Conservation (phyloP, 2,113 vertebrate genomes). For the Corydoras sp. region DNA sequence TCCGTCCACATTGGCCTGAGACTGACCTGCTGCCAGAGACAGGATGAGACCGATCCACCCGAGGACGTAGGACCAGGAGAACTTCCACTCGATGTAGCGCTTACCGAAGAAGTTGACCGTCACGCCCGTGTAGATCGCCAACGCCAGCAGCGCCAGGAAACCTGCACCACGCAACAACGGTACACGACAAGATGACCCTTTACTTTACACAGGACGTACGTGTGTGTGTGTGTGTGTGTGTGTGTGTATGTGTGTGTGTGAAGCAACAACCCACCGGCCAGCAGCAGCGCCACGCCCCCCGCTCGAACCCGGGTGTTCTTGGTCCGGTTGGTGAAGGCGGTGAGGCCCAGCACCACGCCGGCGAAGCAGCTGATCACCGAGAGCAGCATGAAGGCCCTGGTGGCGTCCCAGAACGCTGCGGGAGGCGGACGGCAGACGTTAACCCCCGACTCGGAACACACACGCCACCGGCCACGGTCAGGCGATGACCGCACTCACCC, state of each 20-base stretch:
- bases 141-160: conserved; percentile 69
- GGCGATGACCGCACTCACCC: conserved; percentile 58
- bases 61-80: conserved; percentile 71
- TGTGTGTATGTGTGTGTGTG: background rate
- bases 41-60: conserved; percentile 64
- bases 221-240: background rate
- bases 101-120: conserved; percentile 72
- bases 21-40: conserved; percentile 54
- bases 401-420: conserved; percentile 77
- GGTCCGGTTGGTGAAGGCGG: conserved; percentile 58
- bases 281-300: conserved; percentile 66
- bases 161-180: conserved; percentile 51
- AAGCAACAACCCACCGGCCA: conserved; percentile 63
- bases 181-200: background rate
- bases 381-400: conserved; percentile 75
- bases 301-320: conserved; percentile 59
- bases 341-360: conserved; percentile 70
- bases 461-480: background rate
- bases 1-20: background rate
- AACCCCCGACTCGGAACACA: background rate
- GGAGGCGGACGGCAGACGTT: background rate
- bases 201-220: background rate
- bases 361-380: conserved; percentile 68
- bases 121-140: conserved; percentile 72
- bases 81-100: conserved; percentile 70